A percentile compares a stretch with the other conserved stretches of the same genome.
Conservation (phyloP, 2,113 vertebrate species). For the Clupea harengus region DNA sequence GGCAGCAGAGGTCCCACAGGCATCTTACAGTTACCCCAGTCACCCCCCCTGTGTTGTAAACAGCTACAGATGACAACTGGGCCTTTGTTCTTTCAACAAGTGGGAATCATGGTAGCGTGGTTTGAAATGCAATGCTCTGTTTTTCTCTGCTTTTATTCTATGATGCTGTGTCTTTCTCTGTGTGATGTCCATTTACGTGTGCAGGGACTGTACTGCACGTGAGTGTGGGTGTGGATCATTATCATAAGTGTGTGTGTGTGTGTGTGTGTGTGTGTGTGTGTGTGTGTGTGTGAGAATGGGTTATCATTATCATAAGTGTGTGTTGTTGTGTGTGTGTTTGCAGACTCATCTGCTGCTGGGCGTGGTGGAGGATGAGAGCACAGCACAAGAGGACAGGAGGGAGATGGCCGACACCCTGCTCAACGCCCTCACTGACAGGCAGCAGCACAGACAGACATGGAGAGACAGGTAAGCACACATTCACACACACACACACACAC, state of each 20-base stretch:
- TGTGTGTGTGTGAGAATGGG: constrained; percentile 40
- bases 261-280: constrained; percentile 51
- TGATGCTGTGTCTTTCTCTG: background rate
- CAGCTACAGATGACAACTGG: too few relatives aligned
- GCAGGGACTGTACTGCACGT: too few relatives aligned
- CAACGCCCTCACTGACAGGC: constrained; percentile 78
- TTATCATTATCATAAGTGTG: constrained; percentile 37
- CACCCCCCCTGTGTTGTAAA: too few relatives aligned
- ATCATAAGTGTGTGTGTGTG: background rate
- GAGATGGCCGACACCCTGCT: constrained; percentile 79
- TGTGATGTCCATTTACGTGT: background rate
- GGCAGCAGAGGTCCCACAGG: too few relatives aligned
- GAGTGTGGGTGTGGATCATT: too few relatives aligned
- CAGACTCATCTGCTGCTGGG: constrained; percentile 81
- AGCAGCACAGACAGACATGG: constrained; percentile 88
- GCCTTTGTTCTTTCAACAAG: too few relatives aligned
- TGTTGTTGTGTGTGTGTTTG: constrained; percentile 47
- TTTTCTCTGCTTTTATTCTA: too few relatives aligned
- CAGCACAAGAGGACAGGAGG: constrained; percentile 70
- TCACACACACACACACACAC: constrained; percentile 32
- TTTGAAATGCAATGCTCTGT: too few relatives aligned
- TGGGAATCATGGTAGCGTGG: too few relatives aligned
- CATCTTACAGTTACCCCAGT: too few relatives aligned
- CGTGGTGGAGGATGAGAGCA: constrained; percentile 65
- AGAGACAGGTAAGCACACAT: constrained; percentile 77